These are phyloP conservation scores for Heterotilapia buettikoferi DNA, from an alignment of 2,113 vertebrate species.

Conservation along the genomic window DNA sequence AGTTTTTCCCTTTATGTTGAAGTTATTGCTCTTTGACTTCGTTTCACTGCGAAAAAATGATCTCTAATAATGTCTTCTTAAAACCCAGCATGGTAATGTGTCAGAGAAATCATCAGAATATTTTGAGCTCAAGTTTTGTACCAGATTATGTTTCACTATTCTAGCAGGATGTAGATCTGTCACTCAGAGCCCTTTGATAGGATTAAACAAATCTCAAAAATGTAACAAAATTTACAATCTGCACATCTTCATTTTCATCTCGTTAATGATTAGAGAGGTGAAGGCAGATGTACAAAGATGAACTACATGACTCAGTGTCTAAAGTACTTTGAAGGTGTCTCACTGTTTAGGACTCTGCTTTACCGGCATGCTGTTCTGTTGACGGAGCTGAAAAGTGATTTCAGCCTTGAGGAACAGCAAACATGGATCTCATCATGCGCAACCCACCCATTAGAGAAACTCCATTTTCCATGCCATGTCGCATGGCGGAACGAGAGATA, in stretches of 20 bases:
- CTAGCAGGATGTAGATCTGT: neutral
- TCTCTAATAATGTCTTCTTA: neutral
- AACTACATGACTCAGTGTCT: neutral
- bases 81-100: neutral
- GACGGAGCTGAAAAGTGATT: slow-evolving; percentile 41
- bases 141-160: neutral
- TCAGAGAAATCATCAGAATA: neutral
- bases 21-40: neutral
- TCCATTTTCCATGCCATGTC: slow-evolving; percentile 45
- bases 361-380: neutral
- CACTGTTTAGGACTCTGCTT: neutral
- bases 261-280: neutral
- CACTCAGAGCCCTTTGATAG: neutral
- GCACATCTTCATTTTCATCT: neutral
- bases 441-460: slow-evolving; percentile 42
- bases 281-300: neutral
- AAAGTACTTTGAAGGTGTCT: neutral
- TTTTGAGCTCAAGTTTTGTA: neutral
- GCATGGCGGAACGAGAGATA: slow-evolving; percentile 55
- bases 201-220: neutral
- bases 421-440: slow-evolving; percentile 36
- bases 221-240: neutral
- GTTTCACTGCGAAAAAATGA: neutral
- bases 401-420: slow-evolving; percentile 42
- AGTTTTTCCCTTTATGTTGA: slow-evolving; percentile 3